Evolutionary conservation across 2,113 vertebrate species (phyloP).

Genomic region (Condylura cristata): DNA sequence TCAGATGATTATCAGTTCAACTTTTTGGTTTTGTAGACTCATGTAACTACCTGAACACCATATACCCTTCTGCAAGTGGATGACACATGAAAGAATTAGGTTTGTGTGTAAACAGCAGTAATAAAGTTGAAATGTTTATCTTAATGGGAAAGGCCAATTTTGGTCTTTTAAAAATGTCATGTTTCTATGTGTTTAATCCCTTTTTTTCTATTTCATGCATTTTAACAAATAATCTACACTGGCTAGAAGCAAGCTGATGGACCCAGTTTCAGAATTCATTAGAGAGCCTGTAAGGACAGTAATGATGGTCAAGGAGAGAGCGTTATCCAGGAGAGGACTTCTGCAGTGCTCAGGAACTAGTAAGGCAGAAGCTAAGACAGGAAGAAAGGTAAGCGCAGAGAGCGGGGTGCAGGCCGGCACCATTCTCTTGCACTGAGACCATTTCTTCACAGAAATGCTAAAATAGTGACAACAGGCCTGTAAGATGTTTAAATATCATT

Average conservation of each 20-base stretch:
- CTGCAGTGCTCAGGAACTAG: not conserved
- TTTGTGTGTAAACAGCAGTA: not conserved
- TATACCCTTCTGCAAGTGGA: not conserved
- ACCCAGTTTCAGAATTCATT: not conserved
- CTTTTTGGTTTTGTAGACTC: not conserved
- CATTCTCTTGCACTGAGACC: not conserved
- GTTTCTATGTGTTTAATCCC: not conserved
- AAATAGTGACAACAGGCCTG: not conserved
- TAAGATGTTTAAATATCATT: constrained; percentile 28
- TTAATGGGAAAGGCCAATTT: not conserved
- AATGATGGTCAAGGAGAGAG: not conserved
- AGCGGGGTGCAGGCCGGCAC: too few species aligned
- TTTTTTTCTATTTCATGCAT: not conserved
- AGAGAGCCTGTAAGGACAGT: not conserved
- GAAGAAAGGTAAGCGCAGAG: not conserved
- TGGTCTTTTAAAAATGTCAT: not conserved
- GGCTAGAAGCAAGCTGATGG: not conserved
- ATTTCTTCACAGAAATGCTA: not conserved
- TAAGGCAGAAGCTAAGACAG: not conserved
- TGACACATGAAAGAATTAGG: not conserved
- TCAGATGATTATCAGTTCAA: not conserved
- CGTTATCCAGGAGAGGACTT: not conserved
- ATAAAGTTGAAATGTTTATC: not conserved
- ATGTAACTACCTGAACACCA: not conserved
- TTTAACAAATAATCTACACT: constrained; percentile 8